Conservation (phyloP, 2,888 invertebrate species). For the Drosophila neonasuta region DNA sequence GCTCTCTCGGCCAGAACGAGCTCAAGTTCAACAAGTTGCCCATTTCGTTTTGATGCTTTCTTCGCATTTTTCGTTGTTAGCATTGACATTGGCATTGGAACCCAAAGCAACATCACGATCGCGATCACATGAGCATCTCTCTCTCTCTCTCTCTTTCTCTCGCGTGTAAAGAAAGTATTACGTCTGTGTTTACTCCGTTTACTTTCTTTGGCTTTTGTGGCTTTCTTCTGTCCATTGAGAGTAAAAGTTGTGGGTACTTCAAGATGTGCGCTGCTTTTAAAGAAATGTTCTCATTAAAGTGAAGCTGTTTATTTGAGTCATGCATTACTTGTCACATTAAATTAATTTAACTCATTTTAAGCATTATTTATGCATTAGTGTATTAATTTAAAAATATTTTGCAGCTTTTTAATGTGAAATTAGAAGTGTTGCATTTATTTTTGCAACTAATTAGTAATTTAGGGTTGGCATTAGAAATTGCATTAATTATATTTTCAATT, state of each 20-base stretch:
- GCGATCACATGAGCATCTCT: conserved; percentile 18
- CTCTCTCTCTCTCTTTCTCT: conserved; percentile 13
- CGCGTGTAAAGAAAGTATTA: conserved; percentile 65
- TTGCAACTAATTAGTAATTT: background rate
- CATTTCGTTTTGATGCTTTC: conserved; percentile 75
- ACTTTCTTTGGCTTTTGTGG: conserved; percentile 47
- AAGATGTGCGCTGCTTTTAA: background rate
- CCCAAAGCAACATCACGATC: background rate
- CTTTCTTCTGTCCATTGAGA: conserved; percentile 42
- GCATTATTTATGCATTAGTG: background rate
- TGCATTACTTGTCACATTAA: background rate
- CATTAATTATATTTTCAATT: too few relatives aligned
- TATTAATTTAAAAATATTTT: background rate
- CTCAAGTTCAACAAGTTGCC: conserved; percentile 68
- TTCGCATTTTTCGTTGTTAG: conserved; percentile 57
- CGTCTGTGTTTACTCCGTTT: conserved; percentile 45
- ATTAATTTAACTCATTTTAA: too few relatives aligned
- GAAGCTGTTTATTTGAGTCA: background rate
- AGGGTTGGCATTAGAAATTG: too few relatives aligned
- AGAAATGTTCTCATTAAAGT: background rate
- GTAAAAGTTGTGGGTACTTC: conserved; percentile 21
- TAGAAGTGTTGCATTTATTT: background rate
- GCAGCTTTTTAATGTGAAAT: background rate
- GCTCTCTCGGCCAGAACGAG: conserved; percentile 62
- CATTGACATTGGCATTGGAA: conserved; percentile 46